phyloP scores from a whole-genome alignment of 2,797 vertebrate genomes.

The Cyclura pinguis region DNA sequence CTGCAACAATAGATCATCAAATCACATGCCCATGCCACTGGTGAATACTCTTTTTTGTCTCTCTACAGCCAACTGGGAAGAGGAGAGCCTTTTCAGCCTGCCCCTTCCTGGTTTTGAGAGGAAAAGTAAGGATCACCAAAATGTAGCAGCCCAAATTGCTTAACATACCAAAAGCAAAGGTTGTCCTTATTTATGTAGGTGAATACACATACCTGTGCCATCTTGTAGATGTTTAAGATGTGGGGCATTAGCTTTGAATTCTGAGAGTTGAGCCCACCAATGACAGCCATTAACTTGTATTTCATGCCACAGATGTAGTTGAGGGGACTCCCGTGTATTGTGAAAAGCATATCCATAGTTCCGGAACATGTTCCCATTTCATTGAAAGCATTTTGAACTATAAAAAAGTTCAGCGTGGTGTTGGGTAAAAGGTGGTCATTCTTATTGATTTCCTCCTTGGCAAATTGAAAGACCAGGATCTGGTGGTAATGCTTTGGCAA shows the following conservation, averaged over 20 bases:
- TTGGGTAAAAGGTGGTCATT: neutral
- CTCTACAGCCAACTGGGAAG: too few species aligned
- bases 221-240: constrained; percentile 16
- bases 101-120: too few species aligned
- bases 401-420: neutral
- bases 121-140: too few species aligned
- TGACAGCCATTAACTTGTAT: neutral
- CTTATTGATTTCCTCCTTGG: neutral
- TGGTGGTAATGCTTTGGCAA: neutral
- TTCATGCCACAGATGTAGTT: neutral
- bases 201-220: neutral
- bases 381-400: neutral
- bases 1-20: too few species aligned
- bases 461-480: neutral
- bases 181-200: too few species aligned
- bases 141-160: too few species aligned
- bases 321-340: neutral
- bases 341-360: neutral
- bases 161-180: too few species aligned
- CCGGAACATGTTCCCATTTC: neutral
- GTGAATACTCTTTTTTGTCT: too few species aligned
- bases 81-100: too few species aligned
- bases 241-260: neutral
- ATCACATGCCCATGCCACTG: too few species aligned
- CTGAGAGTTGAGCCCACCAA: constrained; percentile 2